Evolutionary conservation across 2,888 invertebrate genomes (phyloP), one percentile per base, ranked within the genome.

Genomic region (Chirona hameri): DNA sequence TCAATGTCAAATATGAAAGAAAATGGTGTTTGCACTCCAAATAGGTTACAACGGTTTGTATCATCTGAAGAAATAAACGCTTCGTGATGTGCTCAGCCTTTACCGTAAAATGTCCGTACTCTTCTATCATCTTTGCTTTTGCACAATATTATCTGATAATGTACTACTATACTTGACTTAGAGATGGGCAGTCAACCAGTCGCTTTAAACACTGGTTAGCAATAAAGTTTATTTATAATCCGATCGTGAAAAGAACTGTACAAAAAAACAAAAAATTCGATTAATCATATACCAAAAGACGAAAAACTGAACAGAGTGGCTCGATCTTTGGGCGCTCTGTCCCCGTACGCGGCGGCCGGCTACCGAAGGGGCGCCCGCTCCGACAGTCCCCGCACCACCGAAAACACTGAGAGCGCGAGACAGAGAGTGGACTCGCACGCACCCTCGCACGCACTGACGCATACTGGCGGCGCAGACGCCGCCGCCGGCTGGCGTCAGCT

Each of bases 161-260:
- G n/a, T n/a, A n/a, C 39, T 2, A 39, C 39, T 39, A 39, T 39
- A 39, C 39, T 39, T 39, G 39, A 39, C 39, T 39, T 39, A 39
- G 2, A 39, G 39, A 39, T 39, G 39, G 39, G 39, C 39, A 39
- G 39, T 39, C 39, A 39, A 39, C 39, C 39, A 39, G 39, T 7
- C 39, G 39, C 39, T 39, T 39, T 39, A 39, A 39, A 39, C 39
- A 39, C n/a, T 2, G n/a, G 18, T 27, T 72, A 72, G 31, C 72
- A 72, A 72, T 72, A 29, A 72, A 72, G 72, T 15, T 31, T 72
- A 72, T 72, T 72, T 72, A 72, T 72, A 72, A 72, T 72, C 72
- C 18, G 72, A 72, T 31, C 72, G 18, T 31, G 72, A 72, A 72
- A 72, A 72, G 65, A 69, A 69, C 65, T 69, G 65, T 69, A 69